Evolutionary conservation across 2,888 invertebrate species (phyloP).

Genomic region (Thyatira batis): DNA sequence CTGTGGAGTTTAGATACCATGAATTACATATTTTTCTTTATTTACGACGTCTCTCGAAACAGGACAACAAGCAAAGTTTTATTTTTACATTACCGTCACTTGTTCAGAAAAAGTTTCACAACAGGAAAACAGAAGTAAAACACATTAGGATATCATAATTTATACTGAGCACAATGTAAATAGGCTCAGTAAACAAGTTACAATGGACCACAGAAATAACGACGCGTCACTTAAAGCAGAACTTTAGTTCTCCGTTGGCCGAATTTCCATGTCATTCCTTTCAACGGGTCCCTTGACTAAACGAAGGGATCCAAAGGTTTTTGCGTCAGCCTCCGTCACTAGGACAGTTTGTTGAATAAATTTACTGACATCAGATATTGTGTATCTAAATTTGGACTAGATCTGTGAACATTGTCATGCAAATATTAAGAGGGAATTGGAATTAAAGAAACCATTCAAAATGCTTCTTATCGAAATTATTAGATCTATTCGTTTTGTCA

Average conservation of each 20-base stretch:
- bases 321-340: not conserved
- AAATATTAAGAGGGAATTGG: not conserved
- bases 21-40: no score
- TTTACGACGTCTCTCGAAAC: not conserved
- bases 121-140: not conserved
- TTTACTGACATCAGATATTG: not conserved
- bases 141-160: not conserved
- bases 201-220: constrained; percentile 5
- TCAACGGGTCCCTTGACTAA: constrained; percentile 22
- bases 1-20: no score
- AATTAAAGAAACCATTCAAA: not conserved
- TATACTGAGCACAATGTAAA: constrained; percentile 1
- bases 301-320: constrained; percentile 6
- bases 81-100: not conserved
- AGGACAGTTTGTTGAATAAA: not conserved
- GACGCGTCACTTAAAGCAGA: constrained; percentile 17
- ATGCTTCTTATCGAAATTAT: not conserved
- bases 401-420: not conserved
- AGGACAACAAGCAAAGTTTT: not conserved
- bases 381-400: not conserved
- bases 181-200: constrained; percentile 2
- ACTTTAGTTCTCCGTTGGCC: constrained; percentile 24
- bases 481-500: not conserved
- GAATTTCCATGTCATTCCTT: constrained; percentile 25
- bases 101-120: not conserved